These are phyloP conservation scores for Galeopterus variegatus DNA, from an alignment of 2,113 vertebrate genomes.

Conservation along the genomic window DNA sequence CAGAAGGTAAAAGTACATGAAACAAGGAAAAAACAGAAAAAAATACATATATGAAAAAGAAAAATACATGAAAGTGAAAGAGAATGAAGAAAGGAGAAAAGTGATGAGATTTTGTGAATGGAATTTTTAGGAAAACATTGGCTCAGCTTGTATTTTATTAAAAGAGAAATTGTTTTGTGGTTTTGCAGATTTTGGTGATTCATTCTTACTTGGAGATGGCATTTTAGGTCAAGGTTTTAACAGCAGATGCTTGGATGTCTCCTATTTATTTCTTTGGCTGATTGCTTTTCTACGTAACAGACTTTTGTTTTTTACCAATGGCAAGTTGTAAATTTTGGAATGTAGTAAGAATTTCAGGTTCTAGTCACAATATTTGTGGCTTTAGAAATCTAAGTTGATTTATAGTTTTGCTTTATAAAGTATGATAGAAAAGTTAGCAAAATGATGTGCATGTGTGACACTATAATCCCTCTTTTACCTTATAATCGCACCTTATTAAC, in stretches of 20 bases:
- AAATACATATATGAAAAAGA: neutral
- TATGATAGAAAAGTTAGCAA: neutral
- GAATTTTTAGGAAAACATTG: neutral
- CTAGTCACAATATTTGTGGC: neutral
- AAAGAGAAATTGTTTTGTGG: constrained; percentile 21
- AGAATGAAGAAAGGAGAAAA: neutral
- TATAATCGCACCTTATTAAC: neutral
- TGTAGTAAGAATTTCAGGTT: constrained; percentile 20
- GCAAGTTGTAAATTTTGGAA: neutral
- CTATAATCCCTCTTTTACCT: neutral
- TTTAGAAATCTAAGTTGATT: constrained; percentile 42
- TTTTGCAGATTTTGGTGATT: neutral
- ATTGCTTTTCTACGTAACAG: neutral
- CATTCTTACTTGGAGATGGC: neutral
- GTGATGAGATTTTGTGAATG: neutral
- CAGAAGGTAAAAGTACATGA: neutral
- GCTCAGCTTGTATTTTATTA: neutral
- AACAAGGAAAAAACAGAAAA: too few species aligned
- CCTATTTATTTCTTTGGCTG: neutral
- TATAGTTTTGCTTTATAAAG: constrained; percentile 24
- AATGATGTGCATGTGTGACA: constrained; percentile 18
- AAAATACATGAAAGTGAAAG: neutral
- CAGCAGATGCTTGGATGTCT: neutral
- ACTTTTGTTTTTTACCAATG: constrained; percentile 19
- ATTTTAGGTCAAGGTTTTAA: constrained; percentile 31